Evolutionary conservation across 2,888 invertebrate genomes (phyloP).

Genomic region (Drosophila maculinotata): DNA sequence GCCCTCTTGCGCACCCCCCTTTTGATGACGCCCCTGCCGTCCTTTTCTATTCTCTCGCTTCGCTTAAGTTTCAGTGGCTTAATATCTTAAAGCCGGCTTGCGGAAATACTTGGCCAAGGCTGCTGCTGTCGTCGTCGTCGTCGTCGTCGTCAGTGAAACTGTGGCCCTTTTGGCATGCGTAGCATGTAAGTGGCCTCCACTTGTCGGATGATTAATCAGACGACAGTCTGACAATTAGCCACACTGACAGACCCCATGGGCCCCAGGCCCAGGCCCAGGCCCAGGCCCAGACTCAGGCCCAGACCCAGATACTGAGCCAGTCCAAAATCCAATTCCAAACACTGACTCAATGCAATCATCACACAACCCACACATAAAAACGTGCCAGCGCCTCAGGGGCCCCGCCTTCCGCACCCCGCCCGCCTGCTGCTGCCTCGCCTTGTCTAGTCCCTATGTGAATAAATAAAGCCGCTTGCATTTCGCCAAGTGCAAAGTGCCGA

Average conservation of each 20-base stretch:
- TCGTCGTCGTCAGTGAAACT: slow-evolving; percentile 42
- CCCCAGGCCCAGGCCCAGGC: neutral
- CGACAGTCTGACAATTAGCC: slow-evolving; percentile 37
- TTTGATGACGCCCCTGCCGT: slow-evolving; percentile 20
- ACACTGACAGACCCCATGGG: slow-evolving; percentile 8
- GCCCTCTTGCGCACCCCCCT: too few species aligned
- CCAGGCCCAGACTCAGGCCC: slow-evolving; percentile 7
- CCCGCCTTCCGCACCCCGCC: neutral
- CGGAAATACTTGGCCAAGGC: slow-evolving; percentile 61
- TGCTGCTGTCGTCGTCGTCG: slow-evolving; percentile 7
- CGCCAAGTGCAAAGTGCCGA: slow-evolving; percentile 17
- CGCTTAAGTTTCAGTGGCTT: slow-evolving; percentile 13
- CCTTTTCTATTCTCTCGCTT: neutral
- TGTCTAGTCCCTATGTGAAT: slow-evolving; percentile 6
- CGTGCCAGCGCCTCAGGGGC: slow-evolving; percentile 21
- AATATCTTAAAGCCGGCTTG: slow-evolving; percentile 10
- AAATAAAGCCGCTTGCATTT: slow-evolving; percentile 42
- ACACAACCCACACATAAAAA: slow-evolving; percentile 39
- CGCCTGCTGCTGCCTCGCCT: neutral
- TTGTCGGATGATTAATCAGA: slow-evolving; percentile 61
- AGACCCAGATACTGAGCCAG: neutral
- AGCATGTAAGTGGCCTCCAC: slow-evolving; percentile 53
- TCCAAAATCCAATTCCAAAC: slow-evolving; percentile 25
- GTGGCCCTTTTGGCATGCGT: slow-evolving; percentile 57
- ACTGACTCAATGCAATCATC: slow-evolving; percentile 28